Evolutionary conservation across 2,888 invertebrate genomes (phyloP).

Genomic region (Brenthis daphne): DNA sequence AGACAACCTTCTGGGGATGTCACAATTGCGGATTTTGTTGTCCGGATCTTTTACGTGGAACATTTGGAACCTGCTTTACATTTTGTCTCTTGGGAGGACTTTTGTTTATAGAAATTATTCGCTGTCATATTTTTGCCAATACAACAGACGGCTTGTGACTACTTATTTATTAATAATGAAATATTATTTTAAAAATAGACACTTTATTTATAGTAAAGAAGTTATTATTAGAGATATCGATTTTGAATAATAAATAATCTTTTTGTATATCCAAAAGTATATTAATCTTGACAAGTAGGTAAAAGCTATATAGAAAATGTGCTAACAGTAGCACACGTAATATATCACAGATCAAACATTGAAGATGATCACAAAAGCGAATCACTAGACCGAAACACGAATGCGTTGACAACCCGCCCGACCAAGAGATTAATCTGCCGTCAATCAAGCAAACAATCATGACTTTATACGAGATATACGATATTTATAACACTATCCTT

Average conservation of each 20-base stretch:
- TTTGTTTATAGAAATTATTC: slow-evolving; percentile 28
- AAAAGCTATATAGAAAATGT: neutral
- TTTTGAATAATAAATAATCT: neutral
- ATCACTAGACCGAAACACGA: slow-evolving; percentile 25
- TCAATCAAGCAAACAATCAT: slow-evolving; percentile 22
- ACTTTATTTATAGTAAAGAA: too few species aligned
- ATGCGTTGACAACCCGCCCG: slow-evolving; percentile 25
- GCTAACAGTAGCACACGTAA: slow-evolving; percentile 9
- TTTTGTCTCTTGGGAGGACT: slow-evolving; percentile 30
- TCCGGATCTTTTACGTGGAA: slow-evolving; percentile 34
- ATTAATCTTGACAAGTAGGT: slow-evolving; percentile 1
- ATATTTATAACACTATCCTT: too few species aligned
- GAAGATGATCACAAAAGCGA: slow-evolving; percentile 25
- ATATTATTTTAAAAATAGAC: too few species aligned
- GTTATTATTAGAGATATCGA: neutral
- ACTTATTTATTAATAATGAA: neutral
- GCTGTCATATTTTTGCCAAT: slow-evolving; percentile 13
- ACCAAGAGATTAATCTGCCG: slow-evolving; percentile 30
- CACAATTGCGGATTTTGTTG: slow-evolving; percentile 40
- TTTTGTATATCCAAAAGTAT: neutral
- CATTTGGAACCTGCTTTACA: slow-evolving; percentile 34
- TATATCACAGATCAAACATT: slow-evolving; percentile 21
- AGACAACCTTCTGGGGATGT: slow-evolving; percentile 40
- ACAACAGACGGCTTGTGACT: neutral
- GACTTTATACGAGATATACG: slow-evolving; percentile 11